Conservation (phyloP, 1,140 invertebrate species). For the Drosophila mojavensis region DNA sequence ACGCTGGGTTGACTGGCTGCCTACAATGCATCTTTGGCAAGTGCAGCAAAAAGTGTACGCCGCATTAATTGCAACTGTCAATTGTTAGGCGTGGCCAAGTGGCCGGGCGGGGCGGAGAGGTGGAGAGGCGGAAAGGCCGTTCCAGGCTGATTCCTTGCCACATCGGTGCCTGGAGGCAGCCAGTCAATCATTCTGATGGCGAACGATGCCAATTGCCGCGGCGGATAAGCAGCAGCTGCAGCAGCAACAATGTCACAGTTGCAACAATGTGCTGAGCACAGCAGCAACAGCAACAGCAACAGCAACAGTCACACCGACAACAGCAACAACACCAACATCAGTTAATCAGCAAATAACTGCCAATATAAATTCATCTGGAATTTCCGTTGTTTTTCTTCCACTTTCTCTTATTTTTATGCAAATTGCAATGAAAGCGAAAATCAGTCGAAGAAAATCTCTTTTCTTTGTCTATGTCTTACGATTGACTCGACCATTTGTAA, state of each 20-base stretch:
- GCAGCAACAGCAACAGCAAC: slow-evolving; percentile 1
- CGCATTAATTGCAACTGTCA: slow-evolving; percentile 80
- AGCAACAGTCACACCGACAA: neutral
- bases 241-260: slow-evolving; percentile 11
- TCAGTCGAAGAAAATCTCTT: no score
- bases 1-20: neutral
- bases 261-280: slow-evolving; percentile 11
- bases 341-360: slow-evolving; percentile 7
- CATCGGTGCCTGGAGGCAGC: slow-evolving; percentile 24
- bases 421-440: no score
- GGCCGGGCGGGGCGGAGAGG: neutral
- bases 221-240: slow-evolving; percentile 33
- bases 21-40: slow-evolving; percentile 62
- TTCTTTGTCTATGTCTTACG: no score
- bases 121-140: neutral
- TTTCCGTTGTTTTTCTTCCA: slow-evolving; percentile 1
- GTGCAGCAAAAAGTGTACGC: slow-evolving; percentile 58
- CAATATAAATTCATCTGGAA: slow-evolving; percentile 11
- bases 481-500: no score
- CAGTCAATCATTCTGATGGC: slow-evolving; percentile 50
- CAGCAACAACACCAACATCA: slow-evolving; percentile 2
- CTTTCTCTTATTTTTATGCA: neutral
- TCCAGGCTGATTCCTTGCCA: slow-evolving; percentile 17
- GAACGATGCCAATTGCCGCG: slow-evolving; percentile 37
- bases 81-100: slow-evolving; percentile 20